Evolutionary conservation across 2,797 vertebrate genomes (phyloP), one percentile per base, ranked within the genome.

Genomic region (Paguma larvata): DNA sequence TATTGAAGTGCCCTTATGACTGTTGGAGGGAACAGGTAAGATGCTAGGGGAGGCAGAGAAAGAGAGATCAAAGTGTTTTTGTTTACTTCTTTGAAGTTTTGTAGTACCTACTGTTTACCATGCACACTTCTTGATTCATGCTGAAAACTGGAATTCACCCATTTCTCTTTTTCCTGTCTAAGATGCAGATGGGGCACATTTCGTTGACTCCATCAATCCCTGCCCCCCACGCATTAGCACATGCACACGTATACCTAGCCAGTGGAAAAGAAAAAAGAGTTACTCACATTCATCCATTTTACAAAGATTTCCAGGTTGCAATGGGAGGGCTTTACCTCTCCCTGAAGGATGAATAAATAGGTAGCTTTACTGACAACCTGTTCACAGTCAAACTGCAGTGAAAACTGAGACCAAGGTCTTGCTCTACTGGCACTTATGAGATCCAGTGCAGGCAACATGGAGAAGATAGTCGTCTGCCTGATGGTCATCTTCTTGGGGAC

Each of bases 231-330:
- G 91, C 98, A 98, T 91, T 68, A 97, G 97, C 93, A 97, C 68
- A 9, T 94, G 83, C 98, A 98, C 98, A 99, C 98, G 98, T 98
- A 98, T 98, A 98, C 98, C 98, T 98, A 99, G 99, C 99, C 99
- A 99, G 98, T 99, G 99, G 99, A 99, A 99, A 99, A 99, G 99
- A 99, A 99, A 99, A 99, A 99, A 97, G 98, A 97, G 99, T 99
- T 99, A 99, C 99, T 99, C 99, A 98, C 97, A 99, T 98, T 98
- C 98, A 99, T 98, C 98, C 98, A 99, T 99, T 99, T 99, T 99
- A 99, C 99, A 98, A 99, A 99, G 99, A 98, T 99, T 99, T 99
- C 99, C 99, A 99, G 97, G 99, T 98, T 99, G 98, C 98, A 98
- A 99, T 98, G 98, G 99, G 99, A 99, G 99, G 99, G 99, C 99